Percentiles rank a stretch among this genome's conserved stretches.
Evolutionary conservation across 2,797 vertebrate genomes (phyloP).

Genomic region (Notoglanidium macrostoma): DNA sequence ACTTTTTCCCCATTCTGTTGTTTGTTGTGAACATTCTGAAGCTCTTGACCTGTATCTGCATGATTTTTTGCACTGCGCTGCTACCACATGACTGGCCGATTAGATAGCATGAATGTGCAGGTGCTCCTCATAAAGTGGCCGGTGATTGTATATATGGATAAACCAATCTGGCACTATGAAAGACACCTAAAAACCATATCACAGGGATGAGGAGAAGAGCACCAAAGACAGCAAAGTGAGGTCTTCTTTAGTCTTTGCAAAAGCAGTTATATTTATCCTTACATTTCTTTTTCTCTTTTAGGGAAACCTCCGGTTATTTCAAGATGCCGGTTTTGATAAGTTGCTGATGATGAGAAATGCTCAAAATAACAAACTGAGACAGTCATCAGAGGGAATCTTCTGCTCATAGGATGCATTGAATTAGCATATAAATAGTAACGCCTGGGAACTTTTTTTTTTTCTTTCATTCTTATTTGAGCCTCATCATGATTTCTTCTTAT

Average conservation of each 20-base stretch:
- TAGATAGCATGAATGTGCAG: neutral
- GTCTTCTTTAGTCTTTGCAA: neutral
- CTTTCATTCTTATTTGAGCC: neutral
- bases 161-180: neutral
- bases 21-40: neutral
- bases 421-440: constrained; percentile 56
- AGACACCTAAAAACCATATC: neutral
- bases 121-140: neutral
- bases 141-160: neutral
- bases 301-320: neutral
- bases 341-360: neutral
- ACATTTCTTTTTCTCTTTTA: neutral
- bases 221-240: neutral
- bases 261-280: neutral
- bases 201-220: neutral
- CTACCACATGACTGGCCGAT: neutral
- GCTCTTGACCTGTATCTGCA: neutral
- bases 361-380: constrained; percentile 5
- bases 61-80: neutral
- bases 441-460: too few relatives aligned
- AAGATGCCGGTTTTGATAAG: constrained; percentile 22
- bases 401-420: constrained; percentile 19
- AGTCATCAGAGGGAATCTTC: constrained; percentile 32
- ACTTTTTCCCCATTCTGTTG: neutral
- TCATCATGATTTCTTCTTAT: neutral